Conservation (phyloP, 2,113 vertebrate species). For the Castor canadensis region DNA sequence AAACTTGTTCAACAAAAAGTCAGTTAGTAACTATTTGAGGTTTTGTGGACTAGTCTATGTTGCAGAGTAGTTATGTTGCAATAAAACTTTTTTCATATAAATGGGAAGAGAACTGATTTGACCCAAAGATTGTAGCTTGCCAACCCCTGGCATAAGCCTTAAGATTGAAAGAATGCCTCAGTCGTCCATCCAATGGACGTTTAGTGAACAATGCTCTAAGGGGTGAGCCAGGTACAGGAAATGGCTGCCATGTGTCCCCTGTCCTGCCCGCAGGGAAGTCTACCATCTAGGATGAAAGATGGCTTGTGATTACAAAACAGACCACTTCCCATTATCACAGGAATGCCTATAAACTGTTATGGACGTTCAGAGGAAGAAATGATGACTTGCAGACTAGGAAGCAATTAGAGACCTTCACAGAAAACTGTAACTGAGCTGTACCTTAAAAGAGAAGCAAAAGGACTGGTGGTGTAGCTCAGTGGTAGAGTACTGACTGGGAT, state of each 20-base stretch:
- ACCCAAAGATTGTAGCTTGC: neutral
- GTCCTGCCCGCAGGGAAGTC: fast-evolving
- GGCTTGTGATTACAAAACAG: neutral
- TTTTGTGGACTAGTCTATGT: neutral
- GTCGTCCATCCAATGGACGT: neutral
- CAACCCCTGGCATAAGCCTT: neutral
- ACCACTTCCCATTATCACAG: too few relatives aligned
- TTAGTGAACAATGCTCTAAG: neutral
- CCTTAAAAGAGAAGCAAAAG: neutral
- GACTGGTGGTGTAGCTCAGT: neutral
- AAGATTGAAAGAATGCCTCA: neutral
- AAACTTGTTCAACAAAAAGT: neutral
- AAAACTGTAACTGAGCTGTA: neutral
- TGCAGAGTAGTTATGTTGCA: neutral
- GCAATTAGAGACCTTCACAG: neutral
- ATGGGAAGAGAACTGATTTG: neutral
- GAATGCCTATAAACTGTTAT: neutral
- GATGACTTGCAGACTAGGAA: neutral
- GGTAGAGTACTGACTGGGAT: neutral
- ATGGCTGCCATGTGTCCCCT: neutral
- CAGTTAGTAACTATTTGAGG: neutral
- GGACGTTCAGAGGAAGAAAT: neutral
- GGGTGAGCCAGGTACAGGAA: neutral
- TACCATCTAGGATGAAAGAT: fast-evolving
- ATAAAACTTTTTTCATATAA: slow-evolving; percentile 10